phyloP scores from a whole-genome alignment of 2,888 invertebrate species.

The Dasysyrphus albostriatus region DNA sequence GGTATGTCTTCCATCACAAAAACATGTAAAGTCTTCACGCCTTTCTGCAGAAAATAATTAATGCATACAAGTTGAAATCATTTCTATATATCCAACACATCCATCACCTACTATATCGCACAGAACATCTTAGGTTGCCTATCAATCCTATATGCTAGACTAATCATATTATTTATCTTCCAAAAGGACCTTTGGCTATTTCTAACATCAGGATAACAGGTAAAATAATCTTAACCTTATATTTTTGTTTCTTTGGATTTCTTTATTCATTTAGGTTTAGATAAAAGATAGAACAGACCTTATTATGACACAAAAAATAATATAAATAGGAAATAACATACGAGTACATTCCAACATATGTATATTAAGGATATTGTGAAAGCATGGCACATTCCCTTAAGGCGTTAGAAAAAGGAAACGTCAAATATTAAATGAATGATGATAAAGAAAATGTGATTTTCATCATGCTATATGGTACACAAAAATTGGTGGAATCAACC shows the following conservation, averaged over 20 bases:
- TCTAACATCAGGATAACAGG: conserved; percentile 31
- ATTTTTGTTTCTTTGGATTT: conserved; percentile 27
- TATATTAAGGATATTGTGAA: conserved; percentile 1
- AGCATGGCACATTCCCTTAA: conserved; percentile 10
- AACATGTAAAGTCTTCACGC: conserved; percentile 17
- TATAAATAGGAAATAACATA: not conserved
- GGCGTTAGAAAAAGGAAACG: conserved; percentile 25
- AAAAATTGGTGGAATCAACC: conserved; percentile 57
- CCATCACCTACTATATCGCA: conserved; percentile 52
- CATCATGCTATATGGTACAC: conserved; percentile 38
- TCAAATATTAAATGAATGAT: conserved; percentile 67
- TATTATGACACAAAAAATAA: conserved; percentile 20
- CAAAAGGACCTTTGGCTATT: conserved; percentile 4
- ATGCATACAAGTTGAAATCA: conserved; percentile 45
- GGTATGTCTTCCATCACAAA: conserved; percentile 21
- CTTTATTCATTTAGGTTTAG: conserved; percentile 34
- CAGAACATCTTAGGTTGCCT: conserved; percentile 39
- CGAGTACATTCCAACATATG: too few species aligned
- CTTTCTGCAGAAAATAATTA: conserved; percentile 48
- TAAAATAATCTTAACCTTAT: conserved; percentile 55
- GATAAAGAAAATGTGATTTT: conserved; percentile 70
- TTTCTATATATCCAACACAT: conserved; percentile 42
- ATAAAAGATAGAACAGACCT: conserved; percentile 35
- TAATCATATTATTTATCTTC: conserved; percentile 64
- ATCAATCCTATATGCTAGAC: conserved; percentile 54